Base-by-base conservation (phyloP, 1,140 invertebrate genomes). In the Drosophila repletoides region DNA sequence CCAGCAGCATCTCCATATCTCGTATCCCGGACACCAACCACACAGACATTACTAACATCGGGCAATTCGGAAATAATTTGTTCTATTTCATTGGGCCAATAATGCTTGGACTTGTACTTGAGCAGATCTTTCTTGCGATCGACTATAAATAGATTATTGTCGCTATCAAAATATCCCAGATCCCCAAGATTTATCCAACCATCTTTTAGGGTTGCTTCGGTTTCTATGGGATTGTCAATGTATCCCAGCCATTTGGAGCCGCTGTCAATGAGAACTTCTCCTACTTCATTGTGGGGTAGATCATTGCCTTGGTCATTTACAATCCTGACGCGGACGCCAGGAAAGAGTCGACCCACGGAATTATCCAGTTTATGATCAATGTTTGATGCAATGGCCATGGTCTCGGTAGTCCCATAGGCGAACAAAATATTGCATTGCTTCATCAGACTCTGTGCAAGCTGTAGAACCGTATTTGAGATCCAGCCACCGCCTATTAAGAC, bases 141-240 rank as follows among this genome's bases (percentile, higher is more conserved):
- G 0, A 93, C 91, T 56, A 94, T 91, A 51, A 87, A 92, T 6
- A 92, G 67, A 33, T 89, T 77, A 5, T 91, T 92, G 26, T 93
- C 81, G n/a, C 91, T 79, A 55, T 94, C 92, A 24, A 92, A 90
- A 45, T 91, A 92, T 9, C 93, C 94, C 34, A 94, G 84, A 84
- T 95, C 94, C 22, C 94, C 94, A 1, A 94, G 93, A 46, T 92
- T 90, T 1, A 94, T 87, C 94, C 94, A 95, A 5, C 89, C 88
- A 1, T 70, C 17, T 17, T 81, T 63, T 1, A 79, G n/a, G 1
- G 76, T 79, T 10, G 66, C n/a, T 0, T 33, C 56, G 0, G 87
- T 89, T 3, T 73, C 75, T 3, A 24, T 52, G 0, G 61, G 46
- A 46, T 79, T 88, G 0, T 29, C 59, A 28, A 75, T 22, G 15